Percentiles rank a stretch among this genome's conserved stretches.
These are phyloP conservation scores for Planococcus citri DNA, from an alignment of 1,140 invertebrate species.

Conservation along the genomic window DNA sequence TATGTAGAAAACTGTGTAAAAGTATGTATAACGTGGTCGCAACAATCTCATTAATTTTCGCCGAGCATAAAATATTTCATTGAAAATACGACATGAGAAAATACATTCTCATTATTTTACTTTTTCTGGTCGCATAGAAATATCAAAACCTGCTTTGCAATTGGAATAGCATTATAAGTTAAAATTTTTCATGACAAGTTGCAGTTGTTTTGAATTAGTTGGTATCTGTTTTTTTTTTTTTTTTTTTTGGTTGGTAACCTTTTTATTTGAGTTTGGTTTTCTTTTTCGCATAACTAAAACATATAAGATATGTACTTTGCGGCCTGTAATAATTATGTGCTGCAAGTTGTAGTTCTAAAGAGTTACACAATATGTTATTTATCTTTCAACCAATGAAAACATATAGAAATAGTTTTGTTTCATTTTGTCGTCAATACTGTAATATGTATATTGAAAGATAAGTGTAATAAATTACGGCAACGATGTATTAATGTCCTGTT, in stretches of 20 bases:
- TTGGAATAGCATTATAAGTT: neutral
- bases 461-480: neutral
- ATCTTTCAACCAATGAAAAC: neutral
- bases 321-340: neutral
- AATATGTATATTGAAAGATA: conserved; percentile 4
- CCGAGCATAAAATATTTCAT: neutral
- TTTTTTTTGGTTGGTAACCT: neutral
- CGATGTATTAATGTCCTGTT: neutral
- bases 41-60: neutral
- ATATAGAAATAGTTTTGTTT: conserved; percentile 8
- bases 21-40: no score
- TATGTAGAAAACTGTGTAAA: no score
- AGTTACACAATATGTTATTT: conserved; percentile 8
- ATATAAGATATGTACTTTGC: no score
- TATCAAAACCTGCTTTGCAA: neutral
- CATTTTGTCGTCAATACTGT: conserved; percentile 2
- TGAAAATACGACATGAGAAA: neutral
- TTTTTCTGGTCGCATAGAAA: neutral
- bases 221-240: neutral
- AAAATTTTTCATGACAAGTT: neutral
- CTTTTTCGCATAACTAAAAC: neutral
- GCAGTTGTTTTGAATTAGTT: neutral
- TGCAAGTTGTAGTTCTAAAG: neutral
- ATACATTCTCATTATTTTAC: neutral
- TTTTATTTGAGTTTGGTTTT: neutral